Base-by-base conservation (phyloP, 2,888 invertebrate species). In the Noctua janthina region DNA sequence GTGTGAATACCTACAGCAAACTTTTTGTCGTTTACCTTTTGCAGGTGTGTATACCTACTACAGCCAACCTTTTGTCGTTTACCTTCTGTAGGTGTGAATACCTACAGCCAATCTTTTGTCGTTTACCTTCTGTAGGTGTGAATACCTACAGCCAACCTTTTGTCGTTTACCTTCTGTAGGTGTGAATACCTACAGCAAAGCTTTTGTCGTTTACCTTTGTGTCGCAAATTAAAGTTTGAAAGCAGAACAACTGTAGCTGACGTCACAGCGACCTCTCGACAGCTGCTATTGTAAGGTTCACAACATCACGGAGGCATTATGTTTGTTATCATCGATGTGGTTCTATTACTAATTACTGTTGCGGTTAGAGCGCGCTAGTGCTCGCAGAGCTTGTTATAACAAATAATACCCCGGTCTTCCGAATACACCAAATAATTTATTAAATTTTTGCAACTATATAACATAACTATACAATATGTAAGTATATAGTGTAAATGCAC, bases 401-500 rank as follows among this genome's bases (percentile, higher is more conserved):
- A 85, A 91, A 91, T 90, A 89, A 91, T 75, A 92, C 82, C 29
- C 79, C 51, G 17, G 62, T 73, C 15, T 70, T 39, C 54, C 77
- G 69, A 83, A 76, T 87, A 87, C 86, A 88, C 80, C 88, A 92
- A 84, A 90, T 84, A 84, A 87, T 92, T 92, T 91, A 92, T 91
- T 92, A 59, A 83, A 84, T 79, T 85, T 86, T 76, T 85, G 82
- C 81, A 86, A 83, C 82, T 85, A 86, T 82, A 85, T 84, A 87
- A 88, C 81, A 87, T 81, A 85, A 68, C 75, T 88, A 83, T 83
- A 84, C 87, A 85, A 83, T 75, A 76, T 71, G 79, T 86, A 84
- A 83, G 66, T 81, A 79, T 78, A 67, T 82, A 79, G 80, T 84
- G 88, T 93, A 93, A 93, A 94, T 94, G 93, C 94, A 91, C 90